Percentiles rank a stretch among this genome's conserved stretches.
These are phyloP conservation scores for Nansenia antarctica DNA, from an alignment of 2,113 vertebrate species.

Conservation along the genomic window DNA sequence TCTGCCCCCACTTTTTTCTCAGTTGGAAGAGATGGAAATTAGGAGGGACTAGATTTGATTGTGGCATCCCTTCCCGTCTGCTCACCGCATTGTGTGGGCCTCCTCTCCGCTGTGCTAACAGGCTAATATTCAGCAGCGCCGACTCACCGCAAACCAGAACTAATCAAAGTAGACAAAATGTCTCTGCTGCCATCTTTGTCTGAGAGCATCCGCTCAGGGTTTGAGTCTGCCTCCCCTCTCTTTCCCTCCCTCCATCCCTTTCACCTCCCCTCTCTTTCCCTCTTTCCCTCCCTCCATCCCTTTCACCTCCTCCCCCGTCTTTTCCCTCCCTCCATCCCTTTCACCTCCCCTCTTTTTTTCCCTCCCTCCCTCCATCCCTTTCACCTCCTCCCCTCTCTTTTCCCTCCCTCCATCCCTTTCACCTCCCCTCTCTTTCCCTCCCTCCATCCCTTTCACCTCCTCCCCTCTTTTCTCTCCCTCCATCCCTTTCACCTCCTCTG, in stretches of 20 bases:
- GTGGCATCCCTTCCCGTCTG: constrained; percentile 64
- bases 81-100: constrained; percentile 55
- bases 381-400: no score
- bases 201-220: constrained; percentile 66
- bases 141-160: constrained; percentile 71
- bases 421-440: neutral
- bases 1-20: constrained; percentile 54
- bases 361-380: constrained; percentile 15
- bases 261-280: neutral
- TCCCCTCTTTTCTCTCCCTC: constrained; percentile 50
- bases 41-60: constrained; percentile 64
- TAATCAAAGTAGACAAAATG: constrained; percentile 78
- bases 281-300: constrained; percentile 19
- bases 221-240: no score
- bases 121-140: constrained; percentile 72
- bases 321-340: constrained; percentile 32
- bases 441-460: no score
- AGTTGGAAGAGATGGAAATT: constrained; percentile 62
- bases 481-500: neutral
- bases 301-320: no score
- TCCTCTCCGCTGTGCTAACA: constrained; percentile 51
- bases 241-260: no score
- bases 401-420: constrained; percentile 29
- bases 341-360: neutral
- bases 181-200: constrained; percentile 75